A percentile compares a stretch with the other conserved stretches of the same genome.
Evolutionary conservation across 1,140 invertebrate species (phyloP).

Genomic region (Paramacrobiotus metropolitanus): DNA sequence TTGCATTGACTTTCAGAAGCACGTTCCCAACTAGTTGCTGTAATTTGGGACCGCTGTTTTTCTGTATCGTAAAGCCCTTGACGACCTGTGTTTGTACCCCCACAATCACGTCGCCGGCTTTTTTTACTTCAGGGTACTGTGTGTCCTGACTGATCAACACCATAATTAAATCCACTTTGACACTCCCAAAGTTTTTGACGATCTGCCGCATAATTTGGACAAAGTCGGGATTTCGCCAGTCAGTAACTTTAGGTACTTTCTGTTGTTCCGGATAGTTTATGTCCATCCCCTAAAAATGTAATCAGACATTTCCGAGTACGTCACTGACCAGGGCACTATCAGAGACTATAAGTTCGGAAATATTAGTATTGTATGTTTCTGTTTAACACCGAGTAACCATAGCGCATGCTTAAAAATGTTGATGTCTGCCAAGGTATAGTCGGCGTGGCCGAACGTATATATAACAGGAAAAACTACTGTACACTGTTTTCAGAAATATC

Average conservation of each 20-base stretch:
- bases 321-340: too few species aligned
- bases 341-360: too few species aligned
- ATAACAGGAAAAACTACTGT: too few species aligned
- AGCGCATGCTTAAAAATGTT: too few species aligned
- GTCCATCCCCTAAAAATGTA: neutral
- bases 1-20: constrained; percentile 16
- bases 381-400: too few species aligned
- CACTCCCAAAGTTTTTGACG: neutral
- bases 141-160: neutral
- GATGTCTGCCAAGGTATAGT: too few species aligned
- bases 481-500: too few species aligned
- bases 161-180: neutral
- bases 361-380: too few species aligned
- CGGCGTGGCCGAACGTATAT: too few species aligned
- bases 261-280: neutral
- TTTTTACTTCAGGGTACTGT: constrained; percentile 32
- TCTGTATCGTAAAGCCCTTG: constrained; percentile 13
- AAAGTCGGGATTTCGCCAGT: neutral
- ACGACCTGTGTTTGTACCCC: constrained; percentile 17
- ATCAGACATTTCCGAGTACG: neutral
- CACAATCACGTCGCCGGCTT: constrained; percentile 12
- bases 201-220: neutral
- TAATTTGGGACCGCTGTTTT: constrained; percentile 3
- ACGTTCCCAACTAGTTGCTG: constrained; percentile 14
- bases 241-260: neutral